Conservation (phyloP, 35 echinoderm and acorn worm species). For the Apostichopus californicus region DNA sequence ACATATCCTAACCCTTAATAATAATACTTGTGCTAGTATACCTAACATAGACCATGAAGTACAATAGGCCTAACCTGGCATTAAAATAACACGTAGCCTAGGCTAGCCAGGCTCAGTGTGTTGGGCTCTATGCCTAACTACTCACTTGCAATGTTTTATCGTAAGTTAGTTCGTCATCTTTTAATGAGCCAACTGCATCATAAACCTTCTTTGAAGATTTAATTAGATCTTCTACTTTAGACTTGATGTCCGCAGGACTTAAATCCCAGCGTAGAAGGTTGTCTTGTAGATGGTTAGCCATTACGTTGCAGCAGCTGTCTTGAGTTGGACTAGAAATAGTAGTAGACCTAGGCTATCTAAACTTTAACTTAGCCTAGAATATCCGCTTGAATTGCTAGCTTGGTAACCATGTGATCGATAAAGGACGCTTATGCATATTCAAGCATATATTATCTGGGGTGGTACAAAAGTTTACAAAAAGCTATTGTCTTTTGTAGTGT, state of each 20-base stretch:
- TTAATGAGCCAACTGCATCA: slow-evolving; percentile 79
- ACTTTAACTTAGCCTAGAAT: not conserved
- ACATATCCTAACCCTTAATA: no score
- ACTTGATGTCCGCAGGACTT: slow-evolving; percentile 76
- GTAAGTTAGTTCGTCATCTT: slow-evolving; percentile 68
- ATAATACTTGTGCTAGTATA: no score
- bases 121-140: not conserved
- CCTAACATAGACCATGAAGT: no score
- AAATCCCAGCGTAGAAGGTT: slow-evolving; percentile 90
- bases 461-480: not conserved
- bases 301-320: not conserved
- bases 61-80: not conserved
- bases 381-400: not conserved
- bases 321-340: not conserved
- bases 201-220: slow-evolving; percentile 69
- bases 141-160: slow-evolving; percentile 78
- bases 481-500: not conserved
- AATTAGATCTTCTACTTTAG: slow-evolving; percentile 66
- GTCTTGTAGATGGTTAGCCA: slow-evolving; percentile 39
- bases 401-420: not conserved
- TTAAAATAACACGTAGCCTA: not conserved
- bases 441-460: not conserved
- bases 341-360: not conserved
- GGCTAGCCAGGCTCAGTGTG: not conserved
- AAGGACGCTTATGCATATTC: not conserved